Evolutionary conservation across 2,113 vertebrate genomes (phyloP).

Genomic region (Salvelinus alpinus): DNA sequence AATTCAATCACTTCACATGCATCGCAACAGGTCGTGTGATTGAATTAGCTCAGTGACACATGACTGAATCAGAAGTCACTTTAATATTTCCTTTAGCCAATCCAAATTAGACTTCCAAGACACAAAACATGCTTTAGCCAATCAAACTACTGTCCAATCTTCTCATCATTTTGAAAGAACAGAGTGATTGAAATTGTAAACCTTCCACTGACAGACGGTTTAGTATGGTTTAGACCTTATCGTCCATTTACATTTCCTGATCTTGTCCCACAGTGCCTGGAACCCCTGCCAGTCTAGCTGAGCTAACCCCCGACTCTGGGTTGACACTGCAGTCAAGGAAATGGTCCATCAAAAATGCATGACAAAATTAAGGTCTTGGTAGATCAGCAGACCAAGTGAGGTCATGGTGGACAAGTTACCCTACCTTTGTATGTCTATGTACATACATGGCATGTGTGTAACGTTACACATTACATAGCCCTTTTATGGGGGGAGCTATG

Average conservation of each 20-base stretch:
- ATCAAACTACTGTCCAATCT: not conserved
- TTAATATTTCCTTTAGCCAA: not conserved
- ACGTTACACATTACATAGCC: too few species aligned
- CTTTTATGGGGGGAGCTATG: too few species aligned
- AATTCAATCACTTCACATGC: not conserved
- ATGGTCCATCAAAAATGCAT: not conserved
- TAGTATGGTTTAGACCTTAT: conserved; percentile 45
- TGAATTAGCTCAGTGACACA: not conserved
- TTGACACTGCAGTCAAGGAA: conserved; percentile 49
- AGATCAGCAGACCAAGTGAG: too few species aligned
- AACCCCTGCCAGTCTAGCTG: conserved; percentile 64
- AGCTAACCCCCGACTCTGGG: conserved; percentile 63
- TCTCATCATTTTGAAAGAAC: not conserved
- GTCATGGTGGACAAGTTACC: too few species aligned
- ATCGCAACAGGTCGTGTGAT: not conserved
- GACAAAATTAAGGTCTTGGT: not conserved
- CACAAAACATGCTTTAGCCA: not conserved
- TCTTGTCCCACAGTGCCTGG: conserved; percentile 67
- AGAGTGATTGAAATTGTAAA: not conserved
- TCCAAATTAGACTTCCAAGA: not conserved
- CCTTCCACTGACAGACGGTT: not conserved
- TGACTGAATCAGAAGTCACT: not conserved
- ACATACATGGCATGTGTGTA: too few species aligned
- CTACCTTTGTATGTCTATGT: too few species aligned
- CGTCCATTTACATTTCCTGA: conserved; percentile 72